phyloP scores from a whole-genome alignment of 2,888 invertebrate species.

The Notodonta ziczac region DNA sequence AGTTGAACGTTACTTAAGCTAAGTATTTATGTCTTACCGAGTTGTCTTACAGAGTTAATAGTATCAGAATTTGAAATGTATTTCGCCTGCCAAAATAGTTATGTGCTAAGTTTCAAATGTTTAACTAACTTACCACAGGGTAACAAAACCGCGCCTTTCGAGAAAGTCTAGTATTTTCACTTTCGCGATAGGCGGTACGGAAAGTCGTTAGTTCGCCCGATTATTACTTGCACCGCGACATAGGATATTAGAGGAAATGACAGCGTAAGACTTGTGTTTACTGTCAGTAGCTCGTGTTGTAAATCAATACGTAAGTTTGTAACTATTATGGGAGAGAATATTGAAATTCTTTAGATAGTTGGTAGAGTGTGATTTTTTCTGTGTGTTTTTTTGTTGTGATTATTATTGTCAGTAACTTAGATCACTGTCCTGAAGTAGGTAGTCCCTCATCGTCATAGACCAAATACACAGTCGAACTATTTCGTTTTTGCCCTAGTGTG shows the following conservation, averaged over 20 bases:
- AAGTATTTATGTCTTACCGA: no score
- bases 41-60: no score
- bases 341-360: no score
- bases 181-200: conserved; percentile 20
- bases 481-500: conserved; percentile 11
- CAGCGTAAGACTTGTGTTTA: background rate
- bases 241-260: conserved; percentile 36
- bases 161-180: conserved; percentile 35
- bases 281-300: background rate
- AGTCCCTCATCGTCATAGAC: no score
- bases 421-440: no score
- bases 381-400: no score
- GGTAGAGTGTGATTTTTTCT: no score
- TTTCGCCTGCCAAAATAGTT: background rate
- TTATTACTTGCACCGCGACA: conserved; percentile 34
- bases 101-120: no score
- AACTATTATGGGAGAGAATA: conserved; percentile 1
- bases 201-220: conserved; percentile 22
- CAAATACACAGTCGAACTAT: no score
- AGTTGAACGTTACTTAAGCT: background rate
- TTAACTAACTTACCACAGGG: no score
- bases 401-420: no score
- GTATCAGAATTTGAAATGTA: background rate
- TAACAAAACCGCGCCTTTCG: no score
- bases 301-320: conserved; percentile 6